phyloP scores from a whole-genome alignment of 2,113 vertebrate species.

The Phylloscopus whistleri region DNA sequence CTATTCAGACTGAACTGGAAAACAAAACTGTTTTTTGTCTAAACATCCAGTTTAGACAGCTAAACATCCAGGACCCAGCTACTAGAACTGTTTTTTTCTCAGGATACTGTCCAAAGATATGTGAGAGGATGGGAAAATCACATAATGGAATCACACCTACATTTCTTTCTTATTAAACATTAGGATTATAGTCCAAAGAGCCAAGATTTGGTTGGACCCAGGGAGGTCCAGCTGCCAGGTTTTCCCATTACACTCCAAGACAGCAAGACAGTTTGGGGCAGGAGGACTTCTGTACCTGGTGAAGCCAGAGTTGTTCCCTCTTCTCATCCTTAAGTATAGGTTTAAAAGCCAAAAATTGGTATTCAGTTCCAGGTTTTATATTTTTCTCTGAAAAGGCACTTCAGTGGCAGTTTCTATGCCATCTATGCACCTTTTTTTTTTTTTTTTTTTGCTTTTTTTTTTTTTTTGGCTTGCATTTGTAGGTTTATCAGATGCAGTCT shows the following conservation, averaged over 20 bases:
- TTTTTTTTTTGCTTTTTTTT: neutral
- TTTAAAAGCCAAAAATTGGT: neutral
- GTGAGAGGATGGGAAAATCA: neutral
- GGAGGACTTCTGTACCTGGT: neutral
- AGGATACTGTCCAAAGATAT: neutral
- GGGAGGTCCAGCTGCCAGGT: neutral
- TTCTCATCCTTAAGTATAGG: neutral
- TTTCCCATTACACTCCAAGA: neutral
- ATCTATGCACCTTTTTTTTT: too few relatives aligned
- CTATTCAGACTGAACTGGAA: neutral
- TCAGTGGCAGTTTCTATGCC: neutral
- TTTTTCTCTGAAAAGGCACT: slow-evolving; percentile 17
- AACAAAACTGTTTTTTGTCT: neutral
- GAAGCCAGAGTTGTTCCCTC: neutral
- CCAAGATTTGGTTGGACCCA: neutral
- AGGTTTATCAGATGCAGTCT: slow-evolving; percentile 4
- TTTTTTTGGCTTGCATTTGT: neutral
- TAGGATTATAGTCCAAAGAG: neutral
- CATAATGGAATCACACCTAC: neutral
- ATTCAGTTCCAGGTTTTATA: slow-evolving; percentile 26
- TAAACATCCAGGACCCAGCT: neutral
- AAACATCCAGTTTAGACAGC: neutral
- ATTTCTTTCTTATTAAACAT: neutral
- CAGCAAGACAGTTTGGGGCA: neutral
- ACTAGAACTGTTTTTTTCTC: neutral